These are phyloP conservation scores for Ctenopoma kingsleyae DNA, from an alignment of 2,797 vertebrate genomes.

Conservation along the genomic window DNA sequence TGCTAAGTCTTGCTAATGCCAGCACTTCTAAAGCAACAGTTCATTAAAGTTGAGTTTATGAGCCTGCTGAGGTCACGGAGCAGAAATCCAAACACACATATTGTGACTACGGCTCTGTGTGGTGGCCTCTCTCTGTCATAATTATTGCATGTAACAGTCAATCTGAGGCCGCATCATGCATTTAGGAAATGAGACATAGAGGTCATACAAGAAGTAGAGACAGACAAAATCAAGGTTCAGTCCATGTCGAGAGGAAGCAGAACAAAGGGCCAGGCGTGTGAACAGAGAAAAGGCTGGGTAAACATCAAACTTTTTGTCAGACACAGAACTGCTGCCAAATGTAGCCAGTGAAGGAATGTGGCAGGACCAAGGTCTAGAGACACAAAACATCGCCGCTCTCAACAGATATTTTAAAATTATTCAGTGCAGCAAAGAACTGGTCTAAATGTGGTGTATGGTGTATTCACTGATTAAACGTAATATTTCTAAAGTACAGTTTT, in stretches of 20 bases:
- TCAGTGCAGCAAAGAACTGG: not conserved
- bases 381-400: conserved; percentile 32
- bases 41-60: conserved; percentile 4
- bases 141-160: conserved; percentile 51
- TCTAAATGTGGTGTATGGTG: not conserved
- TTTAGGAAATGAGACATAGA: conserved; percentile 69
- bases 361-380: conserved; percentile 37
- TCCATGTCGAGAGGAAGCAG: conserved; percentile 51
- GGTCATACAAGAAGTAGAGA: conserved; percentile 50
- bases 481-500: no score
- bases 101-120: not conserved
- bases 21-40: conserved; percentile 1
- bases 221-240: conserved; percentile 61
- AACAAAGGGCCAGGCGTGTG: conserved; percentile 55
- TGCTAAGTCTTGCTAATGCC: not conserved
- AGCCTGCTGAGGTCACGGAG: conserved; percentile 20
- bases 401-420: conserved; percentile 13
- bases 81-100: conserved; percentile 23
- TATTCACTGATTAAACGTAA: not conserved
- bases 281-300: conserved; percentile 68
- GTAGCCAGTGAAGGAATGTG: conserved; percentile 58
- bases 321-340: conserved; percentile 51
- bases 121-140: conserved; percentile 1
- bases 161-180: conserved; percentile 58
- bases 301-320: conserved; percentile 75